Base-by-base conservation (phyloP, 2,888 invertebrate species). In the Leucozona laternaria region DNA sequence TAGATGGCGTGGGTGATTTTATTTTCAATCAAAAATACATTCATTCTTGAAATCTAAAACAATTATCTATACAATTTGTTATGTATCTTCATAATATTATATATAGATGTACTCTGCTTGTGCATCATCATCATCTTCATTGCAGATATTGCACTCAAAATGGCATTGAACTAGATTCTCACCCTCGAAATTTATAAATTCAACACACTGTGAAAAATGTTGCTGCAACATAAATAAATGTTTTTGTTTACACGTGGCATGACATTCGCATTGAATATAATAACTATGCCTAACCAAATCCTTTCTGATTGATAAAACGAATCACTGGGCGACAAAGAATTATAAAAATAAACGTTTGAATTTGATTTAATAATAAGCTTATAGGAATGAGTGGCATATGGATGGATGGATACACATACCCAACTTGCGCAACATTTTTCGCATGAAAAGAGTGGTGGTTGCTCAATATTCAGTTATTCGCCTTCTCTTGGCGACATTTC, bases 141-240 rank as follows among this genome's bases (percentile, higher is more conserved):
- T 53, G 25, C 53, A 53, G 2, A 70, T n/a, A n/a, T 79, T 60
- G 15, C 68, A 53, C 53, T 68, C 37, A 13, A 25, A 43, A 60
- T 70, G 85, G 72, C 85, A 85, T 81, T 85, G 85, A 85, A 85
- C 85, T 78, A 81, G 48, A 73, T 85, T 73, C 48, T 13, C 80
- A 66, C 15, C 57, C 25, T 68, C 25, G 62, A 71, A 57, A 66
- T 43, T 37, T 62, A 22, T 10, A 31, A 31, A 79, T 40, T 72
- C 80, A 77, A 71, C 80, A 76, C 72, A 31, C 15, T 25, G 20
- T 43, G 2, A n/a, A 62, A 58, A 79, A 68, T 79, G 80, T 80
- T 85, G 80, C 80, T 17, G 84, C 80, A 84, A 72, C 80, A 80
- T 10, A 48, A 11, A 31, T 1, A 22, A 62, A 37, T 4, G 17